phyloP scores from a whole-genome alignment of 2,113 vertebrate species.

The Aramus guarauna region DNA sequence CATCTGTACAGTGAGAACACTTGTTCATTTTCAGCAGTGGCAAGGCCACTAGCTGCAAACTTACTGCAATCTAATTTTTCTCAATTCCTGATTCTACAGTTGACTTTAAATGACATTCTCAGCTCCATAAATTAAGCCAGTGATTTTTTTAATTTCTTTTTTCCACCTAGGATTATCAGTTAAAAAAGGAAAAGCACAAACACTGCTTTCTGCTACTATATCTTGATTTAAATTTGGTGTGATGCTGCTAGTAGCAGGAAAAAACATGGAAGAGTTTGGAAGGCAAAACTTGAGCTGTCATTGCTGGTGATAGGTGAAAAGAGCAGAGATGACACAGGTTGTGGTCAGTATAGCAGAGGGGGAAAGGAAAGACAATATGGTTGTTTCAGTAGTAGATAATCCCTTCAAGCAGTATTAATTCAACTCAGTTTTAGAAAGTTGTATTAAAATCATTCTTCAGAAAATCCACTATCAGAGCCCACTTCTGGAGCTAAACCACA shows the following conservation, averaged over 20 bases:
- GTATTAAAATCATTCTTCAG: not conserved
- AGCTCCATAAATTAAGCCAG: not conserved
- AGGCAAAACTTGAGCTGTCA: not conserved
- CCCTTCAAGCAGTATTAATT: not conserved
- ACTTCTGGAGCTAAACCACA: not conserved
- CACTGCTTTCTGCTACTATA: not conserved
- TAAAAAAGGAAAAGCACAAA: not conserved
- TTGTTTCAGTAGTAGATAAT: not conserved
- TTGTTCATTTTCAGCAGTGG: not conserved
- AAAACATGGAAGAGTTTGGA: not conserved
- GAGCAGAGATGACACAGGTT: too few relatives aligned
- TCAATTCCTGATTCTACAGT: not conserved
- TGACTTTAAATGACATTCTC: not conserved
- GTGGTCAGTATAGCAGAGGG: not conserved
- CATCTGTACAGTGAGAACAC: not conserved
- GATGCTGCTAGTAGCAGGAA: not conserved
- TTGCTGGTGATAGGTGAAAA: not conserved
- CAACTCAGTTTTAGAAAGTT: not conserved
- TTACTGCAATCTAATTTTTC: not conserved
- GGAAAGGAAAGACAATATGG: not conserved
- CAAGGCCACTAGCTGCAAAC: not conserved
- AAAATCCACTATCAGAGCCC: not conserved
- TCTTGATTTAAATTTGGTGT: not conserved
- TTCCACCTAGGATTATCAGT: not conserved
- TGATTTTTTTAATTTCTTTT: too few relatives aligned